Evolutionary conservation across 2,797 vertebrate genomes (phyloP), one percentile per base, ranked within the genome.

Genomic region (Poecile montanus): DNA sequence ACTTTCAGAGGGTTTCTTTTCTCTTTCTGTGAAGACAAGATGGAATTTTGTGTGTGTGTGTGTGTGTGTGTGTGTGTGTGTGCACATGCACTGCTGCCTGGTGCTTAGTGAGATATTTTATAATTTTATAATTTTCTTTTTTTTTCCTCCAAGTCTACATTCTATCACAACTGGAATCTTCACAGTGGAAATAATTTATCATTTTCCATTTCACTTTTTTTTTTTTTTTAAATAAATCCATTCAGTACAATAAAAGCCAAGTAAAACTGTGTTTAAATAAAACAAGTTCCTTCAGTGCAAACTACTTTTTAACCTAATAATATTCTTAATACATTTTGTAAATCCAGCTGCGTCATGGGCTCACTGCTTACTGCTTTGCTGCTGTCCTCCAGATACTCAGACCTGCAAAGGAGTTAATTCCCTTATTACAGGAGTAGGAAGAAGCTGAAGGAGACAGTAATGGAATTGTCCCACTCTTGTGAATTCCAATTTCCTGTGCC

Each of bases 301-400:
- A 96, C 91, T 94, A 92, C 66, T 94, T 93, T 91, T 95, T 95
- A 95, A 97, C 79, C 71, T 94, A 93, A 96, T 95, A 87, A 93
- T 95, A 83, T 76, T 95, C 62, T 95, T 92, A 54, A 88, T 95
- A 95, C 75, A 85, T 91, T 96, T 94, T 96, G 96, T 97, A 97
- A 97, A 97, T 97, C 96, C 94, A 97, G 97, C 97, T 97, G 97
- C 93, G 10, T 96, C 96, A 94, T 7, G 1, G 88, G 67, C 73
- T 88, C 62, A 5, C 57, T 91, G 91, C 74, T 96, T 71, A 57
- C 88, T 78, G 85, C 63, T 77, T 92, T 86, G 66, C 85, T 0
- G 2, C 77, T 78, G 63, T 79, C 93, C 91, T 96, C 56, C 38
- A 89, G 65, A 89, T 92, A 88, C 88, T 82, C 72, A 74, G 76